Conservation (phyloP, 2,888 invertebrate genomes). For the Marronus borbonicus region DNA sequence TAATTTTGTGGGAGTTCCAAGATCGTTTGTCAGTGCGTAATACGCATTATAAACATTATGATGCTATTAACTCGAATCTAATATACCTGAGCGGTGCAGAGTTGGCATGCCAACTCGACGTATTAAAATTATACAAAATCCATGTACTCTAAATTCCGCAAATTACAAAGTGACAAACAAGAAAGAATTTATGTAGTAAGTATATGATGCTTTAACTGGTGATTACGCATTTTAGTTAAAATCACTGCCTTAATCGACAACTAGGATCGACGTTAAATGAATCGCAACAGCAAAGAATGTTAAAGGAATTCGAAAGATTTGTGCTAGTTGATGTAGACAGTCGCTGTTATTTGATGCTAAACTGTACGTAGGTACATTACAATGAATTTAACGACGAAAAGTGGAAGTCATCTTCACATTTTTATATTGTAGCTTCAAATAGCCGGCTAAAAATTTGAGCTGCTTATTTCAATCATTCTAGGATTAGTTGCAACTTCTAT, state of each 20-base stretch:
- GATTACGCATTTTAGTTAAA: conserved; percentile 29
- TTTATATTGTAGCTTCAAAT: no score
- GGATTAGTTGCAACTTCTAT: no score
- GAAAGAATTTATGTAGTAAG: conserved; percentile 9
- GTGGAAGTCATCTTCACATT: background rate
- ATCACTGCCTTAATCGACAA: conserved; percentile 17
- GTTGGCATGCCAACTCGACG: background rate
- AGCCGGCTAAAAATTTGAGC: no score
- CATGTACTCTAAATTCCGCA: conserved; percentile 23
- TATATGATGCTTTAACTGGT: conserved; percentile 22
- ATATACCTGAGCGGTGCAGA: conserved; percentile 13
- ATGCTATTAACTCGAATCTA: conserved; percentile 30
- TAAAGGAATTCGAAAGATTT: conserved; percentile 11
- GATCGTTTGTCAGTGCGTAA: conserved; percentile 21
- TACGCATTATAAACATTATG: conserved; percentile 34
- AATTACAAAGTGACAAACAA: background rate
- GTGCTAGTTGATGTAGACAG: background rate
- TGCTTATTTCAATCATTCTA: no score
- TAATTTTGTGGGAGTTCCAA: conserved; percentile 35
- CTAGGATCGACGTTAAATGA: background rate
- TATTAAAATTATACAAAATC: conserved; percentile 29
- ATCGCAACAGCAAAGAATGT: conserved; percentile 2
- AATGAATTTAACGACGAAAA: background rate
- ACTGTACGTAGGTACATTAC: background rate
- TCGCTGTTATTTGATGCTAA: background rate